phyloP scores from a whole-genome alignment of 2,797 vertebrate genomes.

The Sebastes flavidus region DNA sequence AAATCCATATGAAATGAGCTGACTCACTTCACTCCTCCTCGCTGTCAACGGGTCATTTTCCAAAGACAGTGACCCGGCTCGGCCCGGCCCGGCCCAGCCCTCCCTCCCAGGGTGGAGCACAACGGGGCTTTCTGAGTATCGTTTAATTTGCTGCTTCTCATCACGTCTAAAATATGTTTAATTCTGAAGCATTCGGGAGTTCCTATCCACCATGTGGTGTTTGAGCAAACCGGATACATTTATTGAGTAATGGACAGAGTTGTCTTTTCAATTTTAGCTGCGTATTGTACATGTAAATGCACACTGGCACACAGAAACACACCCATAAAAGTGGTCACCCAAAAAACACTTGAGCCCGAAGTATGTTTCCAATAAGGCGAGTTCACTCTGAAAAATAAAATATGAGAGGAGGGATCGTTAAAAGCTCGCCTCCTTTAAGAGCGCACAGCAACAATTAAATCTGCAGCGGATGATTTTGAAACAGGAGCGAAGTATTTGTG shows the following conservation, averaged over 20 bases:
- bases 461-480: slow-evolving; percentile 54
- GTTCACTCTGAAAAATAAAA: slow-evolving; percentile 12
- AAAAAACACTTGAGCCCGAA: neutral
- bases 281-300: neutral
- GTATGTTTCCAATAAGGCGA: neutral
- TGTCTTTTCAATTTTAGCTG: neutral
- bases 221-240: slow-evolving; percentile 24
- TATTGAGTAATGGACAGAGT: slow-evolving; percentile 18
- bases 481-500: slow-evolving; percentile 63
- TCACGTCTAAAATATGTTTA: slow-evolving; percentile 57
- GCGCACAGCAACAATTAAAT: slow-evolving; percentile 59
- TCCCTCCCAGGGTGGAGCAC: slow-evolving; percentile 39
- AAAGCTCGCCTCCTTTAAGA: slow-evolving; percentile 44
- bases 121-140: slow-evolving; percentile 20
- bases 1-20: slow-evolving; percentile 12
- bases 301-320: neutral
- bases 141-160: slow-evolving; percentile 29
- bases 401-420: slow-evolving; percentile 21
- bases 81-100: neutral
- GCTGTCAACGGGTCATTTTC: slow-evolving; percentile 28
- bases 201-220: slow-evolving; percentile 61
- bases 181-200: slow-evolving; percentile 41
- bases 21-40: neutral
- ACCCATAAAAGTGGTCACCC: neutral
- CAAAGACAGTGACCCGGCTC: slow-evolving; percentile 21